Evolutionary conservation across 2,113 vertebrate species (phyloP).

Genomic region (Pseudonaja textilis): DNA sequence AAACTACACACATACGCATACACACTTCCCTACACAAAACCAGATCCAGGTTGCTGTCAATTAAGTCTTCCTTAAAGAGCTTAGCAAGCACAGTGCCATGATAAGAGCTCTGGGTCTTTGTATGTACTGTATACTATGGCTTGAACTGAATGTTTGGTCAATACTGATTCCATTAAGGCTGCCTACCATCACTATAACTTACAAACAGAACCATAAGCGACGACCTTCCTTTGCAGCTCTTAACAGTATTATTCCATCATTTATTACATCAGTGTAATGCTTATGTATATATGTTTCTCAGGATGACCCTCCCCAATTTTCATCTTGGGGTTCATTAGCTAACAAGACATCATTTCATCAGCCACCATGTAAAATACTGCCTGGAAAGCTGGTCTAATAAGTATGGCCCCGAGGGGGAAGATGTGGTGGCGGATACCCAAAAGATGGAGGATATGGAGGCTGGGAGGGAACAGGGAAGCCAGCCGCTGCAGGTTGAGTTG

Average conservation of each 20-base stretch:
- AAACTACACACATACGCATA: background rate
- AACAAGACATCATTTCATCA: slow-evolving; percentile 26
- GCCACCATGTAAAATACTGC: background rate
- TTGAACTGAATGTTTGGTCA: background rate
- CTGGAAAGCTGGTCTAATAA: slow-evolving; percentile 46
- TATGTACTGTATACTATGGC: background rate
- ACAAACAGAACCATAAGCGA: background rate
- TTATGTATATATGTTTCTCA: rapidly evolving
- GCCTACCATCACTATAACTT: background rate
- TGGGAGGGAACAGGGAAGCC: slow-evolving; percentile 52
- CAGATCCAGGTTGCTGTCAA: background rate
- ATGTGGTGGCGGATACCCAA: slow-evolving; percentile 64
- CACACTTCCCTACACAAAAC: rapidly evolving
- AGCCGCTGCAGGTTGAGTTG: slow-evolving; percentile 61
- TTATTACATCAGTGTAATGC: background rate
- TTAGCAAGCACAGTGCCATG: background rate
- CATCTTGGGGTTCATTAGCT: background rate
- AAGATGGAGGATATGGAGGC: slow-evolving; percentile 59
- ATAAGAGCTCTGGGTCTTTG: background rate
- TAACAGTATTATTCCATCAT: background rate
- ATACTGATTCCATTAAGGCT: background rate
- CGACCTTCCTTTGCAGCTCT: rapidly evolving
- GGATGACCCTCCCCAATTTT: background rate
- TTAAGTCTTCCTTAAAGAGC: background rate
- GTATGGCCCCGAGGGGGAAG: slow-evolving; percentile 65